Conservation (phyloP, 2,888 invertebrate species). For the Aphodius granarius region DNA sequence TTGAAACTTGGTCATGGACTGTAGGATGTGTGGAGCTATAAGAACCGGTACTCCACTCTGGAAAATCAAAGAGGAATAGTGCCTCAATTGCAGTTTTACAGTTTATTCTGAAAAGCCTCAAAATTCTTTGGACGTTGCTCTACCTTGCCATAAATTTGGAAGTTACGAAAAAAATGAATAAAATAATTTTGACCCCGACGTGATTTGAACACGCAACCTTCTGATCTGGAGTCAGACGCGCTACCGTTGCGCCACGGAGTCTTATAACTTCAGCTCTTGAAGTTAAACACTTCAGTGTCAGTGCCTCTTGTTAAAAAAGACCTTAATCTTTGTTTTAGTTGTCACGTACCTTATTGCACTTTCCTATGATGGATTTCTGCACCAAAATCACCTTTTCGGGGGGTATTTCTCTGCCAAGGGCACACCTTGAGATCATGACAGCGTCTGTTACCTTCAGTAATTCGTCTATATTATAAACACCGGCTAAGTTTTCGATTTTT, state of each 20-base stretch:
- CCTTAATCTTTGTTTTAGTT: background rate
- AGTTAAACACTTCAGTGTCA: background rate
- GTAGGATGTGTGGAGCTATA: slow-evolving; percentile 81
- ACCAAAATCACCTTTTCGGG: slow-evolving; percentile 97
- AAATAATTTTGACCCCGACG: slow-evolving; percentile 79
- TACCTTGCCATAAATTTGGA: background rate
- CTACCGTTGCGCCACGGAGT: slow-evolving; percentile 97
- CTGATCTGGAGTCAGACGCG: slow-evolving; percentile 98
- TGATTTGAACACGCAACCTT: slow-evolving; percentile 98
- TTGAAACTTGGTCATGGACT: slow-evolving; percentile 80
- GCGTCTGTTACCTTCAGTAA: slow-evolving; percentile 93
- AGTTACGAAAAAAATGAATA: background rate
- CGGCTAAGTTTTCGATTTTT: slow-evolving; percentile 99
- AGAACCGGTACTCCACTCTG: slow-evolving; percentile 84
- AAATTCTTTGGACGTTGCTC: too few relatives aligned
- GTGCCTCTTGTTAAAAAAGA: background rate
- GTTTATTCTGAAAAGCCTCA: background rate
- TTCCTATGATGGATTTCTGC: slow-evolving; percentile 97
- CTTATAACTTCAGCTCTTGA: slow-evolving; percentile 40
- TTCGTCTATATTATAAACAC: slow-evolving; percentile 90
- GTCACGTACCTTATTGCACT: slow-evolving; percentile 85
- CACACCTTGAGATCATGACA: slow-evolving; percentile 98
- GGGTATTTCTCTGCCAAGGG: slow-evolving; percentile 97
- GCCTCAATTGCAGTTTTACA: background rate
- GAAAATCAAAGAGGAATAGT: slow-evolving; percentile 24